Base-by-base conservation (phyloP, 1,140 invertebrate genomes). In the Drosophila insularis region DNA sequence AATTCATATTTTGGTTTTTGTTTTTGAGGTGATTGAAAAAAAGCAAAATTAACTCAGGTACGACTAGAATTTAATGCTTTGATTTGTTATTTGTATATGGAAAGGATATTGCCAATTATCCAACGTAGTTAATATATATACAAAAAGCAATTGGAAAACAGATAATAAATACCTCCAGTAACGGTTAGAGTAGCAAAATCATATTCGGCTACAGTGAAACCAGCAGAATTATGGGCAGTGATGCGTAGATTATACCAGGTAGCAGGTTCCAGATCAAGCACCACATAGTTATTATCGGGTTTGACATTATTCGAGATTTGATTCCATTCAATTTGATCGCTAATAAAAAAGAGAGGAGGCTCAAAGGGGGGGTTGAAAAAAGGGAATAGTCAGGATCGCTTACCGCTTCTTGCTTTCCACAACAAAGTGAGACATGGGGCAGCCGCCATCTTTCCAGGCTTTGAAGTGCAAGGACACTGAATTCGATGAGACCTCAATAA, bases 371-470 rank as follows among this genome's bases (percentile, higher is more conserved):
- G 3, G n/a, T 50, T 7, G n/a, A 32, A 46, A 13, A 10, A 17
- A 27, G 2, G 39, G 7, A 54, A 6, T 40, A 14, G n/a, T 2
- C 2, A 14, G 8, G 17, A 6, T 27, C 27, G 4, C 56, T 14
- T 93, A 97, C 97, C 96, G 97, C 91, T 97, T 97, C 92, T 98
- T 98, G 92, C 98, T 97, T 92, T 98, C 97, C 32, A 99, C 96
- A 61, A 98, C 97, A 92, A 98, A 99, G 90, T 98, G 97, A 53
- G 97, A 94, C 95, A 99, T 98, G 2, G 97, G 97, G 92, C 98
- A 99, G 32, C 98, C 98, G 67, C 97, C 97, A 92, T 98, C 97
- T 61, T 96, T 95, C 98, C 98, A 99, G 62, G 97, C 95, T 81
- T 95, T 96, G 53, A 99, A 94, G 86, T 98, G 97, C 55, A 99